Evolutionary conservation across 2,113 vertebrate genomes (phyloP), one percentile per base, ranked within the genome.

Genomic region (Bufo bufo): DNA sequence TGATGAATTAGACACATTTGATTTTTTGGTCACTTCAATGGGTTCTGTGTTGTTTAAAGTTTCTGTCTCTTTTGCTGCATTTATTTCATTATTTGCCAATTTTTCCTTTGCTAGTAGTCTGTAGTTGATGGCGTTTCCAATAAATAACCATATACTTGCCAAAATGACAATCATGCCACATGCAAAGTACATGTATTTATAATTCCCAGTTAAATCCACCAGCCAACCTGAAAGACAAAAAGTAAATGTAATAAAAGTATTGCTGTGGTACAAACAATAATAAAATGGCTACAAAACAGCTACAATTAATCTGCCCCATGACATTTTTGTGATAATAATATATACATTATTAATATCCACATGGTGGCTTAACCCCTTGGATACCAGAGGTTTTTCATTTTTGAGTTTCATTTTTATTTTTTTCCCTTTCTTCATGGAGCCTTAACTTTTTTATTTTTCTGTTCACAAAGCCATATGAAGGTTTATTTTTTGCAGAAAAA

Each of bases 81-180:
- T 95, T 83, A 94, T 95, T 90, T 92, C 91, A 61, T 95, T 91
- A 77, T 94, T 93, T 23, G 84, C 43, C 84, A 95, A 96, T 89
- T 93, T 96, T 91, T 99, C 98, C 59, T 94, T 96, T 0, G 94
- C 97, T 86, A 99, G 92, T 80, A 99, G 94, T 90, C 96, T 96
- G 90, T 99, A 99, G 94, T 99, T 99, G 81, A 98, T 96, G 90
- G 95, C 93, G 92, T 99, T 99, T 16, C 97, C 98, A 80, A 99
- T 96, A 90, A 99, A 97, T 63, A 99, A 94, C 96, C 97, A 99
- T 89, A 99, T 92, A 72, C 97, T 97, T 87, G 97, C 93, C 5
- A 96, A 3, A 58, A 96, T 96, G 58, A 99, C 98, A 47, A 99
- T 91, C 4, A 91, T 85, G 3, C 98, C 98, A 0, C 98, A 97